These are phyloP conservation scores for Oxyruncus cristatus DNA, from an alignment of 2,113 vertebrate genomes.

Conservation along the genomic window DNA sequence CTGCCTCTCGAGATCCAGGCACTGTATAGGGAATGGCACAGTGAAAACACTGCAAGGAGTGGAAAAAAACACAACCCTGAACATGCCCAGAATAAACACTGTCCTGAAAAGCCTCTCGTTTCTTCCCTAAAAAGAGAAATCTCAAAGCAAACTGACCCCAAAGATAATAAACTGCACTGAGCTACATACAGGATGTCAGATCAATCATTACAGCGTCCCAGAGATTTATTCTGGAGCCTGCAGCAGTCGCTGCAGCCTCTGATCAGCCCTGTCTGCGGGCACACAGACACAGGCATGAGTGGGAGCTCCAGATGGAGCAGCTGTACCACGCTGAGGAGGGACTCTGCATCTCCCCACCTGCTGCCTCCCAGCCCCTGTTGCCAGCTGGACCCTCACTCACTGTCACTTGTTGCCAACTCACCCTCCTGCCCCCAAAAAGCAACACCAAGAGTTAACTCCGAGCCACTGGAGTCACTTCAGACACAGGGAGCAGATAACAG, in stretches of 20 bases:
- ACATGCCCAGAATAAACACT: background rate
- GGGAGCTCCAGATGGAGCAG: slow-evolving; percentile 44
- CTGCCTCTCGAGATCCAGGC: background rate
- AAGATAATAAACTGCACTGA: background rate
- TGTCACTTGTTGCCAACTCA: background rate
- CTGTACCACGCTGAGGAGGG: background rate
- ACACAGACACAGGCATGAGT: background rate
- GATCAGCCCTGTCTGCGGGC: background rate
- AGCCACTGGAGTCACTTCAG: background rate
- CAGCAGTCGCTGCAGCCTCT: background rate
- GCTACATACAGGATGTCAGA: background rate
- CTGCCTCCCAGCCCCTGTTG: background rate
- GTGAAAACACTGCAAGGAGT: background rate
- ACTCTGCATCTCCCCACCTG: background rate
- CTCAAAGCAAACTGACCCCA: background rate
- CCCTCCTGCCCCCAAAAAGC: background rate
- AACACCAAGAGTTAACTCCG: background rate
- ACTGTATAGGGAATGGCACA: background rate
- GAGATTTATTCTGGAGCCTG: background rate
- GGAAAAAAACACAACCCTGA: background rate
- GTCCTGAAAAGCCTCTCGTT: background rate
- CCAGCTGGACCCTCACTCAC: background rate
- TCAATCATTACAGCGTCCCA: background rate
- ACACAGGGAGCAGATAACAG: background rate
- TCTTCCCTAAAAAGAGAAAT: background rate